Conservation (phyloP, 2,888 invertebrate genomes). For the Fragum fragum region DNA sequence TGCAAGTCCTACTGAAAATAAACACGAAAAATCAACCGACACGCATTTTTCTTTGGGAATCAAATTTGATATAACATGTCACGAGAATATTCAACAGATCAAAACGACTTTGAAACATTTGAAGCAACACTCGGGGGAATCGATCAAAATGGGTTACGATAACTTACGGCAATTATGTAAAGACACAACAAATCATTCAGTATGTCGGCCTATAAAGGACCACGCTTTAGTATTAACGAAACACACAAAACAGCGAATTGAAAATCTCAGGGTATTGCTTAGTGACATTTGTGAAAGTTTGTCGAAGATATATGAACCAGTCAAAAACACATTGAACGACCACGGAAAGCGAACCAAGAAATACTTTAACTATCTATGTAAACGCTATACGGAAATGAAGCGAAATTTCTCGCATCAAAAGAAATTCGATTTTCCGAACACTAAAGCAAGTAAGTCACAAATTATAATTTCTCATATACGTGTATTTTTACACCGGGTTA, state of each 20-base stretch:
- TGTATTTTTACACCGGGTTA: neutral
- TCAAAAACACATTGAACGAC: neutral
- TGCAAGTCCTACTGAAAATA: neutral
- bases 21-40: neutral
- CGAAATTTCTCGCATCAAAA: neutral
- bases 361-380: neutral
- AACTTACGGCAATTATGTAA: neutral
- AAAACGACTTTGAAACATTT: neutral
- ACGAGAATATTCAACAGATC: neutral
- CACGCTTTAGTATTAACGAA: neutral
- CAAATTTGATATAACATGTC: neutral
- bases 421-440: neutral
- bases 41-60: neutral
- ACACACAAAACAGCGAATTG: neutral
- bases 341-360: neutral
- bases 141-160: neutral
- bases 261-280: neutral
- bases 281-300: neutral
- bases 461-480: neutral
- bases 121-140: neutral
- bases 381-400: neutral
- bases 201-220: neutral
- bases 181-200: neutral
- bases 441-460: neutral
- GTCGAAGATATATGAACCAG: neutral